Conservation (phyloP, 2,113 vertebrate species). For the Euleptes europaea region DNA sequence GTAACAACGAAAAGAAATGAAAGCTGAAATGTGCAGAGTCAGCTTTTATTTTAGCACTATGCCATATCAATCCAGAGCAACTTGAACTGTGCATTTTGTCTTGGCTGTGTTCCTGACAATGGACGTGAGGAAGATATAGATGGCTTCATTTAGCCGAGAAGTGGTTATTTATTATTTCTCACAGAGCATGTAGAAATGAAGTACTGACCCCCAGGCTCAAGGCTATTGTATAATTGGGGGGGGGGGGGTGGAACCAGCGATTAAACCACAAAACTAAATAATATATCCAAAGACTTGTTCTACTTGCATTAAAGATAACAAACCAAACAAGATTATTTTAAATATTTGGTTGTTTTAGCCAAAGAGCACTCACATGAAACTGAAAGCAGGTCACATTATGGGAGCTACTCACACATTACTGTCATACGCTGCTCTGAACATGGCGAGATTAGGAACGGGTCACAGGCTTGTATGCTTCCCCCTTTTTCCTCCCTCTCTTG, state of each 20-base stretch:
- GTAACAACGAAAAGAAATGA: constrained; percentile 35
- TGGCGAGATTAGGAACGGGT: too few relatives aligned
- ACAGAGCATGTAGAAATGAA: constrained; percentile 34
- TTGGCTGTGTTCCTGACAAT: constrained; percentile 55
- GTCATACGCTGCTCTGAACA: not conserved
- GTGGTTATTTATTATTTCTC: constrained; percentile 52
- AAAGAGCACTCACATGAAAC: not conserved
- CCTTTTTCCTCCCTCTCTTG: not conserved
- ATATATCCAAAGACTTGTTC: not conserved
- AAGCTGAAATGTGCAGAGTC: constrained; percentile 51
- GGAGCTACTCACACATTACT: not conserved
- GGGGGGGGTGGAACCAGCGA: not conserved
- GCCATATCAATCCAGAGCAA: constrained; percentile 61
- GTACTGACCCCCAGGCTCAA: constrained; percentile 15
- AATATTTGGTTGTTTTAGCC: not conserved
- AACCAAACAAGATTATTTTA: not conserved
- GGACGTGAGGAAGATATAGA: constrained; percentile 50
- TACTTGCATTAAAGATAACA: not conserved
- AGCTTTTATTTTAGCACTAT: constrained; percentile 59
- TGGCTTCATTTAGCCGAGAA: constrained; percentile 48
- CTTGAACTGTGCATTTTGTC: constrained; percentile 57
- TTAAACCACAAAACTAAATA: constrained; percentile 9
- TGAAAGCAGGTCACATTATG: not conserved
- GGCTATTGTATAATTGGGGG: constrained; percentile 20
- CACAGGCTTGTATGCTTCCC: too few relatives aligned